A percentile compares a stretch with the other conserved stretches of the same genome.
Conservation (phyloP, 2,113 vertebrate species). For the Vicugna pacos region DNA sequence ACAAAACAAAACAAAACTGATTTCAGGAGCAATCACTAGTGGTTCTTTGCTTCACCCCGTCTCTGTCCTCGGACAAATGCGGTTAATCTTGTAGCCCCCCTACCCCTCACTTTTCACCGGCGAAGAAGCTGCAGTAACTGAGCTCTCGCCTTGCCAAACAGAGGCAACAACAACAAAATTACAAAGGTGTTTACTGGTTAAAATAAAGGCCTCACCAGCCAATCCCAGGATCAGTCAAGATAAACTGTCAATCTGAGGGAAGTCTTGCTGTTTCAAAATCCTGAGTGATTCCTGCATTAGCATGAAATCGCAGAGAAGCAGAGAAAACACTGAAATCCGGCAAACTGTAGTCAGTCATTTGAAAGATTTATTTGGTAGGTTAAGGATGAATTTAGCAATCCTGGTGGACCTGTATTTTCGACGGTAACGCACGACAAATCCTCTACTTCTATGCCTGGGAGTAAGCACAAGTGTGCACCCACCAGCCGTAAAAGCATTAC, state of each 20-base stretch:
- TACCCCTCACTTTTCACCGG: neutral
- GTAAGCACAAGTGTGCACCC: neutral
- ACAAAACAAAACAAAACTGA: neutral
- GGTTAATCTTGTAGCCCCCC: constrained; percentile 34
- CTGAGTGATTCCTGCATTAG: constrained; percentile 39
- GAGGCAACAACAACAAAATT: constrained; percentile 49
- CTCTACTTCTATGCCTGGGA: neutral
- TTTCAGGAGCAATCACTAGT: constrained; percentile 54
- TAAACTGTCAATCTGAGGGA: constrained; percentile 45
- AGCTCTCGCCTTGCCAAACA: constrained; percentile 23
- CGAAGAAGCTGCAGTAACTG: neutral
- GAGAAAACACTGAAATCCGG: constrained; percentile 31
- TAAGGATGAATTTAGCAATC: constrained; percentile 23
- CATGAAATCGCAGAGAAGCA: constrained; percentile 24
- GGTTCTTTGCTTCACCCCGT: constrained; percentile 26
- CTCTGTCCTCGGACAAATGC: constrained; percentile 3
- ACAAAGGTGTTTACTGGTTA: constrained; percentile 37
- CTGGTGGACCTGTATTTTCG: neutral
- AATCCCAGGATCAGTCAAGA: neutral
- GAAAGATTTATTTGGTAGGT: constrained; percentile 34
- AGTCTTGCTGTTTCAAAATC: constrained; percentile 44
- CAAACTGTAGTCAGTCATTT: neutral
- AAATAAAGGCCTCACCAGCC: constrained; percentile 15
- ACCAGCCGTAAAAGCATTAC: neutral
- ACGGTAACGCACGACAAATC: neutral